Evolutionary conservation across 1,140 invertebrate genomes (phyloP).

Genomic region (Drosophila tropicalis): DNA sequence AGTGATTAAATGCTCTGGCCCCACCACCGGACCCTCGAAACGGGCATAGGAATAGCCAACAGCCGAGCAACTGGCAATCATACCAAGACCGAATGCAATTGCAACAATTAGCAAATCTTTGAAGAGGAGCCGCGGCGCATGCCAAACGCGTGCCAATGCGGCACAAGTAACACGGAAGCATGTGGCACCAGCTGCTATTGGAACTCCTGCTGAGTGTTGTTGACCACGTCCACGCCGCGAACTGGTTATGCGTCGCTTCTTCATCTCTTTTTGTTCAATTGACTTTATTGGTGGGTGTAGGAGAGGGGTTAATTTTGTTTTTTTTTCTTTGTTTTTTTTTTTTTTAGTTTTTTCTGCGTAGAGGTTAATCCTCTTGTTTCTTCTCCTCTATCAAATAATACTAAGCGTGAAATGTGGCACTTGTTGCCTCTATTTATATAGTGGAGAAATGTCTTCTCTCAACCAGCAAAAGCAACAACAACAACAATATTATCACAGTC

Average conservation of each 20-base stretch:
- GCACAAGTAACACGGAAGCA: conserved; percentile 66
- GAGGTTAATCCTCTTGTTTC: conserved; percentile 41
- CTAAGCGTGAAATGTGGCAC: conserved; percentile 79
- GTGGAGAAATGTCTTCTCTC: conserved; percentile 42
- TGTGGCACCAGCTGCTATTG: conserved; percentile 34
- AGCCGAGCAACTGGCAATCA: conserved; percentile 72
- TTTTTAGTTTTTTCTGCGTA: conserved; percentile 3
- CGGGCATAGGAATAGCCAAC: conserved; percentile 87
- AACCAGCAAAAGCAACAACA: conserved; percentile 15
- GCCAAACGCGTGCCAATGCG: conserved; percentile 45
- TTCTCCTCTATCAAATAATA: conserved; percentile 37
- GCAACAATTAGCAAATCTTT: conserved; percentile 47
- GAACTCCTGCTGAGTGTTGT: conserved; percentile 25
- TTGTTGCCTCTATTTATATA: conserved; percentile 74
- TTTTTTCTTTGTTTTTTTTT: conserved; percentile 22
- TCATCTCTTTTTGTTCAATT: conserved; percentile 34
- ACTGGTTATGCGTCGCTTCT: conserved; percentile 62
- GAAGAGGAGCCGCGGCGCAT: conserved; percentile 24
- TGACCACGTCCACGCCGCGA: conserved; percentile 13
- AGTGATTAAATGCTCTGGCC: conserved; percentile 84
- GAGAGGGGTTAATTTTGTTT: not conserved
- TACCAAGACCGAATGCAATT: conserved; percentile 31
- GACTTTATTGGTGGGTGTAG: conserved; percentile 24
- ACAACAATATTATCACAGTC: not conserved
- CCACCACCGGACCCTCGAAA: conserved; percentile 87